A percentile compares a stretch with the other conserved stretches of the same genome.
These are phyloP conservation scores for Meiosimyza decipiens DNA, from an alignment of 2,888 invertebrate genomes.

Conservation along the genomic window DNA sequence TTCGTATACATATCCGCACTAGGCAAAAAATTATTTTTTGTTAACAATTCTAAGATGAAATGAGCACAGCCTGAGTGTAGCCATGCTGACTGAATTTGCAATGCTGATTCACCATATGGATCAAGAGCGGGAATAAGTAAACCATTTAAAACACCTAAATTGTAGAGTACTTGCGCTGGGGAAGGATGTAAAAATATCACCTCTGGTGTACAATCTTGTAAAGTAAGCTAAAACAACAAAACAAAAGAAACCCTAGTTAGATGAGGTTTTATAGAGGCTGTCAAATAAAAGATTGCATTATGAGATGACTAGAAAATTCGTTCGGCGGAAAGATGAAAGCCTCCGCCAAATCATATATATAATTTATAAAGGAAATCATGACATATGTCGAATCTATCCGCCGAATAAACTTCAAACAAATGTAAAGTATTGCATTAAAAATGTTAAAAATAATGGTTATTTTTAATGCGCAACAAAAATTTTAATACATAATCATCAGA, in stretches of 20 bases:
- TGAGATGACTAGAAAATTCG: no score
- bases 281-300: no score
- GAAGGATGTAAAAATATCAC: conserved; percentile 77
- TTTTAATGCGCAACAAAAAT: no score
- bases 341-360: no score
- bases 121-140: conserved; percentile 92
- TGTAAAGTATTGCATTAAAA: no score
- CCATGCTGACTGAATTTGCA: conserved; percentile 72
- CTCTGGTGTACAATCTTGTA: conserved; percentile 68
- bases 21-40: conserved; percentile 85
- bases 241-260: background rate
- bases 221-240: conserved; percentile 46
- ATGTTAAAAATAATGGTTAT: no score
- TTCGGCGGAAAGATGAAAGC: no score
- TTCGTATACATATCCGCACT: conserved; percentile 81
- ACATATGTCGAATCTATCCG: no score
- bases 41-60: conserved; percentile 81
- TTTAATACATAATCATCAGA: background rate
- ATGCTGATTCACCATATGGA: conserved; percentile 77
- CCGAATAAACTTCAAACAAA: no score
- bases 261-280: background rate
- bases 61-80: conserved; percentile 72
- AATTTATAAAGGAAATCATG: no score
- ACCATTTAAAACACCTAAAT: conserved; percentile 86
- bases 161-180: conserved; percentile 80